A percentile compares a stretch with the other conserved stretches of the same genome.
These are phyloP conservation scores for Drosophila meridiana DNA, from an alignment of 2,888 invertebrate species.

Conservation along the genomic window DNA sequence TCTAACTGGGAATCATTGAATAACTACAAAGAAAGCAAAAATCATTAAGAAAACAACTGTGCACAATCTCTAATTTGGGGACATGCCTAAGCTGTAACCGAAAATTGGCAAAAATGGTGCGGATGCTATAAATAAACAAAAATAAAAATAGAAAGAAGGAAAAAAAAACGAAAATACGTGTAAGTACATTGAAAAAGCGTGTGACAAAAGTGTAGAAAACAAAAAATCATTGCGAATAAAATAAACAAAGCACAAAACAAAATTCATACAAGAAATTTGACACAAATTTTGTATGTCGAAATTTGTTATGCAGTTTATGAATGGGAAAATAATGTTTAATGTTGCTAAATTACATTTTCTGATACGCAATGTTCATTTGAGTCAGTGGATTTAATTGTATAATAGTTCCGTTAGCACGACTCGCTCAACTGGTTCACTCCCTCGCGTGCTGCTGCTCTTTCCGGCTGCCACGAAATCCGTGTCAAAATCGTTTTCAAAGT, in stretches of 20 bases:
- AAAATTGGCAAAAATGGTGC: constrained; percentile 30
- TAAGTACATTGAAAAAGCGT: constrained; percentile 35
- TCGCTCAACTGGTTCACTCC: constrained; percentile 49
- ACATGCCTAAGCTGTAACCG: constrained; percentile 31
- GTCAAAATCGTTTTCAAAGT: constrained; percentile 55
- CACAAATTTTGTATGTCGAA: constrained; percentile 16
- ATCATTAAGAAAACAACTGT: constrained; percentile 72
- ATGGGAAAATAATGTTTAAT: constrained; percentile 12
- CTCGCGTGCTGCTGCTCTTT: constrained; percentile 59
- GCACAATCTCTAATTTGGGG: constrained; percentile 33
- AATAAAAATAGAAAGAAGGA: constrained; percentile 1
- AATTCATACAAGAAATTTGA: constrained; percentile 42
- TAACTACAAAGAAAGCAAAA: constrained; percentile 48
- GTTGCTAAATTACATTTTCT: not conserved
- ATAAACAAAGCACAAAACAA: constrained; percentile 23
- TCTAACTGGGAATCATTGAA: constrained; percentile 47
- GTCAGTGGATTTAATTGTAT: not conserved
- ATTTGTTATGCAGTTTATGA: constrained; percentile 15
- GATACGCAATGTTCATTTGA: constrained; percentile 3
- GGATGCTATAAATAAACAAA: constrained; percentile 44
- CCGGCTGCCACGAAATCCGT: constrained; percentile 56
- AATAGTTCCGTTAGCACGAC: constrained; percentile 16
- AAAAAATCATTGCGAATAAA: constrained; percentile 35
- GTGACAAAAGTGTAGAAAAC: constrained; percentile 40
- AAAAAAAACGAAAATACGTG: constrained; percentile 8